Percentiles rank a stretch among this genome's conserved stretches.
phyloP scores from a whole-genome alignment of 2,113 vertebrate genomes.

The Dicrurus megarhynchus region DNA sequence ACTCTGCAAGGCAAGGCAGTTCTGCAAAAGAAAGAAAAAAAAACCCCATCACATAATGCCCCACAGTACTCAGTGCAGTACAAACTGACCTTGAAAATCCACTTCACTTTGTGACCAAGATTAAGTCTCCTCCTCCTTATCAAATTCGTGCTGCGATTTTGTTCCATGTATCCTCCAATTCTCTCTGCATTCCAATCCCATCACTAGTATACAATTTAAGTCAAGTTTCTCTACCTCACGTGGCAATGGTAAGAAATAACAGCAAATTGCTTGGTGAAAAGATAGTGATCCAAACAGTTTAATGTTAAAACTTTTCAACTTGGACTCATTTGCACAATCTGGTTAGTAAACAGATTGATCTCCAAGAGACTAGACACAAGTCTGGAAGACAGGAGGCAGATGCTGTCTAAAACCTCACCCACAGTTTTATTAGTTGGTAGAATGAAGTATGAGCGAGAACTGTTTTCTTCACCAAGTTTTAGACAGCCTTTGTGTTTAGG shows the following conservation, averaged over 20 bases:
- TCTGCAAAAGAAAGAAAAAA: conserved; percentile 68
- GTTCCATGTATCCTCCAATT: not conserved
- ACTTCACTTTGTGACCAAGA: not conserved
- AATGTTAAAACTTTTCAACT: not conserved
- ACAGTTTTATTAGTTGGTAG: not conserved
- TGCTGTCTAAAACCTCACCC: not conserved
- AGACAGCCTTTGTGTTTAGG: not conserved
- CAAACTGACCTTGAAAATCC: not conserved
- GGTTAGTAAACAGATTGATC: not conserved
- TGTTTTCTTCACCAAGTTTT: not conserved
- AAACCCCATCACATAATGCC: not conserved
- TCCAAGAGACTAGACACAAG: not conserved
- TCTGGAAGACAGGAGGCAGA: not conserved
- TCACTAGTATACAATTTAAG: not conserved
- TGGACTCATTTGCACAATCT: not conserved
- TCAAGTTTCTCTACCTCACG: not conserved
- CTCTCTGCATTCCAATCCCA: not conserved
- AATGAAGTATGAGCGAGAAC: not conserved
- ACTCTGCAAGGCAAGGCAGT: conserved; percentile 87
- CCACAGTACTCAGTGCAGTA: not conserved
- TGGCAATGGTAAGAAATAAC: not conserved
- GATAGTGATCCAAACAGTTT: not conserved
- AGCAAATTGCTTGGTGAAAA: not conserved
- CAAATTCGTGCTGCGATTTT: not conserved
- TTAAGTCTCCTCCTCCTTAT: not conserved